Conservation (phyloP, 1,140 invertebrate genomes). For the Drosophila miranda region DNA sequence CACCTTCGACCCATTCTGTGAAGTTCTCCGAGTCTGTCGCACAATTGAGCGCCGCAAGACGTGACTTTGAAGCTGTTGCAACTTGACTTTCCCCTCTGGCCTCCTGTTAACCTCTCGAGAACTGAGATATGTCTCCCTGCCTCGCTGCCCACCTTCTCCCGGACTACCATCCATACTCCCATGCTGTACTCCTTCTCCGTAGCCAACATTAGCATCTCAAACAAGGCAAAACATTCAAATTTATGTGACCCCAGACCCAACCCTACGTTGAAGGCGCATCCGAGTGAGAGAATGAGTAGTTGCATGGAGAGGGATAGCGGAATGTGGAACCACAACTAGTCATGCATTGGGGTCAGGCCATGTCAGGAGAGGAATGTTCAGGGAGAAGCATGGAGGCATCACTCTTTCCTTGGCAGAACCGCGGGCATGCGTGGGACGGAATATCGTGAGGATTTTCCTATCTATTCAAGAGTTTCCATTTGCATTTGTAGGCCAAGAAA, state of each 20-base stretch:
- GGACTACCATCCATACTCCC: too few relatives aligned
- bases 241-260: constrained; percentile 40
- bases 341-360: constrained; percentile 58
- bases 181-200: too few relatives aligned
- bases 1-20: constrained; percentile 41
- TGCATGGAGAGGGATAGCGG: not conserved
- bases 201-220: constrained; percentile 62
- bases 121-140: constrained; percentile 46
- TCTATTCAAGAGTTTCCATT: constrained; percentile 32
- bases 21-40: constrained; percentile 29
- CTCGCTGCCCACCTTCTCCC: not conserved
- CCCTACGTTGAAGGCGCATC: constrained; percentile 10
- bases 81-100: constrained; percentile 20
- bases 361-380: constrained; percentile 11
- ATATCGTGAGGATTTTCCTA: constrained; percentile 17
- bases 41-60: constrained; percentile 25
- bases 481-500: constrained; percentile 43
- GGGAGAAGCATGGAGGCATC: constrained; percentile 6
- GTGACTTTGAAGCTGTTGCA: constrained; percentile 39
- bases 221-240: constrained; percentile 59
- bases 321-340: constrained; percentile 30
- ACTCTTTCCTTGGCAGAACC: constrained; percentile 6
- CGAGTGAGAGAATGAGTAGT: not conserved
- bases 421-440: constrained; percentile 15
- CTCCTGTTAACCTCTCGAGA: constrained; percentile 22